phyloP scores from a whole-genome alignment of 2,888 invertebrate genomes.

The Parthenolecanium corni region DNA sequence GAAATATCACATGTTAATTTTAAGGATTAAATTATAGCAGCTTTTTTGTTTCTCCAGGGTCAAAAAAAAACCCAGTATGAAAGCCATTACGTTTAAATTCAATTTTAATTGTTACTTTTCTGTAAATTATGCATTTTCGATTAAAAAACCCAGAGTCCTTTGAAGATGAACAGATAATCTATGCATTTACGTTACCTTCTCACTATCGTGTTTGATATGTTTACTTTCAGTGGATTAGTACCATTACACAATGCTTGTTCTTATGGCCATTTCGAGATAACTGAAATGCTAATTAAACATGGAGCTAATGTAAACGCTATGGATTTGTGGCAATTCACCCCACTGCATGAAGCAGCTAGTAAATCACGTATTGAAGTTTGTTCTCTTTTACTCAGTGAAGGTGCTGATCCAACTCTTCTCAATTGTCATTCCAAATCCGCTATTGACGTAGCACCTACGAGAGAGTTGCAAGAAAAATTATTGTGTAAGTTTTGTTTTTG shows the following conservation, averaged over 20 bases:
- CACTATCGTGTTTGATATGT: slow-evolving; percentile 8
- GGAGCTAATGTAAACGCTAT: slow-evolving; percentile 94
- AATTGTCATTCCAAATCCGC: slow-evolving; percentile 96
- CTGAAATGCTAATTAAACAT: slow-evolving; percentile 73
- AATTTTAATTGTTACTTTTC: too few species aligned
- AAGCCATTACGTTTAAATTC: too few species aligned
- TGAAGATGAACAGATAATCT: too few species aligned
- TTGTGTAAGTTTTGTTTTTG: slow-evolving; percentile 59
- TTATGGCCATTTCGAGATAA: slow-evolving; percentile 94
- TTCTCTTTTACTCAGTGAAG: slow-evolving; percentile 80
- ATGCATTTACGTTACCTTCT: too few species aligned
- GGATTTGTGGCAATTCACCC: slow-evolving; percentile 95
- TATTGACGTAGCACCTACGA: slow-evolving; percentile 82
- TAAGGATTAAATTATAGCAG: too few species aligned
- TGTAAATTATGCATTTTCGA: too few species aligned
- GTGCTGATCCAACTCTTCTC: slow-evolving; percentile 86
- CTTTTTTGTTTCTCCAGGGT: too few species aligned
- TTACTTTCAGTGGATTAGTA: slow-evolving; percentile 63
- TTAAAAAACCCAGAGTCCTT: too few species aligned
- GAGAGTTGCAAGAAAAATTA: slow-evolving; percentile 78
- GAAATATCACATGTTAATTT: too few species aligned
- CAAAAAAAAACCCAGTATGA: too few species aligned
- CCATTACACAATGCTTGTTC: slow-evolving; percentile 95
- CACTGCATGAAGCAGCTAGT: slow-evolving; percentile 88
- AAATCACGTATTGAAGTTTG: slow-evolving; percentile 85